Base-by-base conservation (phyloP, 2,888 invertebrate species). In the Drosophila borborema region DNA sequence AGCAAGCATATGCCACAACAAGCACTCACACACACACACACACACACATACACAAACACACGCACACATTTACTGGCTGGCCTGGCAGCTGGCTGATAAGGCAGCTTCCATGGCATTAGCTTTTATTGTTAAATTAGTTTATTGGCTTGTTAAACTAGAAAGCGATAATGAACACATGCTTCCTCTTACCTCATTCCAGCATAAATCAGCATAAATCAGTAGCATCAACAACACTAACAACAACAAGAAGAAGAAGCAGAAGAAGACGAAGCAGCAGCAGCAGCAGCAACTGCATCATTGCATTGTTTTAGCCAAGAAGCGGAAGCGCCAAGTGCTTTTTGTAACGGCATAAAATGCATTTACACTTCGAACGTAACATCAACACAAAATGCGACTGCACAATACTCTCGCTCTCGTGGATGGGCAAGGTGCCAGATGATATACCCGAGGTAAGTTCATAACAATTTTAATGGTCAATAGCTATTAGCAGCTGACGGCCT, bases 381-480 rank as follows among this genome's bases (percentile, higher is more conserved):
- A 98, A 97, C 93, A 97, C 98, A 86, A 97, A 97, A 94, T 98
- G 98, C 94, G 99, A 99, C 94, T 98, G 98, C 94, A 96, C 97
- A 89, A 97, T 99, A 92, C 94, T 98, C 91, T 97, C 98, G 88
- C 95, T 99, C 92, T 98, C 98, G 90, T 99, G 99, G 99, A 99
- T 99, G 99, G 98, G 98, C 81, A 98, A 98, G 94, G 98, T 98
- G 90, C 98, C 98, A 81, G 98, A 99, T 93, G 97, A 98, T 92
- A 94, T 98, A 89, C 98, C 98, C 46, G 98, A 98, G 96, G 98
- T 98, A 85, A 93, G 93, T 91, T 48, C 55, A 41, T 54, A 53
- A 36, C 31, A 45, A 41, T 3, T 38, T 69, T 69, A 72, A 72
- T 64, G 65, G 51, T 55, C 59, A 59, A 48, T 61, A 48, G 70